Evolutionary conservation across 2,797 vertebrate genomes (phyloP), one percentile per base, ranked within the genome.

Genomic region (Sarcophilus harrisii): DNA sequence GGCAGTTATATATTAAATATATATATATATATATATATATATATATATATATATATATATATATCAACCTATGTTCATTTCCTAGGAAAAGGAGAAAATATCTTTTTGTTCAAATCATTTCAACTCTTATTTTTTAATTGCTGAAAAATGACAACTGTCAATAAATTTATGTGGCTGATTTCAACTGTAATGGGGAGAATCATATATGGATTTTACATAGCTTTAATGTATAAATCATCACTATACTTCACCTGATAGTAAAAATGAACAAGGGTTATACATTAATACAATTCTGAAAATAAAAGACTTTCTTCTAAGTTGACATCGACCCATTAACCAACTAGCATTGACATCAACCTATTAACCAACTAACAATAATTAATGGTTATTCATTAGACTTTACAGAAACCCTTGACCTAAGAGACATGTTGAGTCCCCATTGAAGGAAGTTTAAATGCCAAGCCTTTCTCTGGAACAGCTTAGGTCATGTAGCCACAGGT

Each of bases 81-180:
- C 94, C 95, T 97, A 58, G 54, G 90, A 92, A 94, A 93, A 94
- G 93, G 90, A 60, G 96, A 97, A 92, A 93, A 60, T 91, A 55
- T 28, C 28, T 94, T 97, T 98, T 97, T 97, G 96, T 98, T 98
- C 93, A 90, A 60, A 13, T 97, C 97, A 90, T 98, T 93, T 81
- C 87, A 58, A 87, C 96, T 98, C 96, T 92, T 97, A 38, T 97
- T 97, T 97, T 98, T 95, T 98, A 94, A 94, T 91, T 97, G 92
- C 95, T 98, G 94, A 98, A 94, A 98, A 97, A 95, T 96, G 93
- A 81, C 94, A 97, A 96, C 73, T 97, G 95, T 96, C 96, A 95
- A 94, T 97, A 96, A 96, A 95, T 96, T 96, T 96, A 94, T 97
- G 94, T 32, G 95, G 96, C 93, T 97, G 81, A 98, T 97, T 97